Base-by-base conservation (phyloP, 2,888 invertebrate genomes). In the Linyphia triangularis region DNA sequence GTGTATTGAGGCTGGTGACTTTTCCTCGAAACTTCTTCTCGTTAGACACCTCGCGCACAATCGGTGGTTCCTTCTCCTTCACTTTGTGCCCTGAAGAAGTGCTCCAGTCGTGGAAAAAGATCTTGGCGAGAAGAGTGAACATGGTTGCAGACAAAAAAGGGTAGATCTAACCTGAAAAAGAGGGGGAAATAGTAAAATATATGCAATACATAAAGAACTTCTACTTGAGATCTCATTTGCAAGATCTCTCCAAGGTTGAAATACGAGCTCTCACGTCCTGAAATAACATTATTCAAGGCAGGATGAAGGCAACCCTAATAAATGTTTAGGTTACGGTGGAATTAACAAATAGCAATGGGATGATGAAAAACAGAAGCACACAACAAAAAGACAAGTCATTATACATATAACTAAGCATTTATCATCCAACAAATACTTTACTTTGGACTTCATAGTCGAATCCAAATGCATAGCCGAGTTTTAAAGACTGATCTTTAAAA, bases 361-460 rank as follows among this genome's bases (percentile, higher is more conserved):
- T 79, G 61, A 51, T 79, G 30, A 79, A 24, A 77, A 63, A 77
- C 63, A 77, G 77, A 61, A 9, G 77, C 28, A 77, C 40, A 77
- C 77, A 77, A 63, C 37, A 73, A 63, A 65, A 72, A 51, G 24
- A 28, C 30, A 72, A 78, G 16, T 40, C 40, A 86, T 37, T 72
- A 65, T 73, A 81, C 59, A 88, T 67, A 88, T 78, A 86, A 86
- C 40, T 51, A 88, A 81, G 85, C 81, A 81, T 81, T 73, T 88
- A 88, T 88, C 86, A 88, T 88, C 75, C 75, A 88, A 88, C 86
- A 88, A n/a, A 88, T 88, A 88, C 86, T 88, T 88, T 88, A 88
- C 86, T 88, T 88, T 88, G 86, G 86, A 88, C 81, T 88, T 88
- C 86, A 88, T 88, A 81, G 86, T 57, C 43, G 86, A 88, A 88